Evolutionary conservation across 2,797 vertebrate genomes (phyloP), one percentile per base, ranked within the genome.

Genomic region (Cephalopachus bancanus): DNA sequence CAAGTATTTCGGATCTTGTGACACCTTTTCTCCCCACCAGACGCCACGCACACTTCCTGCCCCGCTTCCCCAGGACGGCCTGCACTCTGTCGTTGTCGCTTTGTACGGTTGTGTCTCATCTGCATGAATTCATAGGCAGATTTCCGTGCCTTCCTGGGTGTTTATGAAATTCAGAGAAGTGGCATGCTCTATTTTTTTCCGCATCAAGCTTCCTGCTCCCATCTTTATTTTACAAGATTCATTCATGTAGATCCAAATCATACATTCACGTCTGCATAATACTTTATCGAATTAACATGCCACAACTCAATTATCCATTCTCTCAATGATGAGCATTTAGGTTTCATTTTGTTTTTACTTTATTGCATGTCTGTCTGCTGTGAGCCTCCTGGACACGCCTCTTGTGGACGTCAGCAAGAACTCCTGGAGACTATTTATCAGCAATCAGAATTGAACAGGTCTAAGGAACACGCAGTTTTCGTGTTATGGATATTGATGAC

Each of bases 391-490:
- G 19, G 62, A n/a, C 20, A 37, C 0, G 49, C 1, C 4, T 67
- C 71, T 59, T 28, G 28, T n/a, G 19, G 2, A 15, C 7, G 80
- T 5, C 20, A 26, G 55, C 49, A 22, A 19, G 10, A 75, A 15
- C 19, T 33, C 30, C 64, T 44, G 51, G 51, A 37, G 37, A 44
- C 14, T 1, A 33, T 11, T 51, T 53, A 74, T 44, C n/a, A 85
- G 6, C 1, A 24, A 7, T 16, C 12, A 62, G 11, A 14, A 15
- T 12, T 33, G 12, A 17, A 17, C 0, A 37, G 7, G 10, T 0
- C 2, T 17, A 15, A 49, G 24, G 24, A 44, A 7, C 44, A 44
- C 5, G 44, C 44, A 44, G 44, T 44, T 7, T 44, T 44, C 44
- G 44, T 44, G 44, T 44, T 44, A 44, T 44, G 44, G 44, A 44